phyloP scores from a whole-genome alignment of 2,113 vertebrate genomes.

The Gulo gulo region DNA sequence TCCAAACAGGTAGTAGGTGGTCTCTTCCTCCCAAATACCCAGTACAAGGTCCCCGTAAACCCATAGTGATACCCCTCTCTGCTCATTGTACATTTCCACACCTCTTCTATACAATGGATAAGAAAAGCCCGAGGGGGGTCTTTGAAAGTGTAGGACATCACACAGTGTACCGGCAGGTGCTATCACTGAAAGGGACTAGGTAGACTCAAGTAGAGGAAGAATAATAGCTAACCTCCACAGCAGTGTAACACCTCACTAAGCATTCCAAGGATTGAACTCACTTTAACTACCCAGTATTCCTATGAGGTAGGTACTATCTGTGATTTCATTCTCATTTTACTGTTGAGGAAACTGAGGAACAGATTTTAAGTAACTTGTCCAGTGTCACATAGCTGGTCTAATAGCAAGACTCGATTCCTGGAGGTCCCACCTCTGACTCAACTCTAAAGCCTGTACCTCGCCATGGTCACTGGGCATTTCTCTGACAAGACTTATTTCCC shows the following conservation, averaged over 20 bases:
- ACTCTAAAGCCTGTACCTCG: not conserved
- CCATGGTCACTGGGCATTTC: not conserved
- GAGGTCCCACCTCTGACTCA: not conserved
- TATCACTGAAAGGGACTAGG: not conserved
- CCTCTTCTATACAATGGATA: not conserved
- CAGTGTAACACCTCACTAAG: not conserved
- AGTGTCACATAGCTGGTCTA: not conserved
- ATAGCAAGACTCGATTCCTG: not conserved
- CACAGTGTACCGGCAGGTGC: not conserved
- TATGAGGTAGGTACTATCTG: not conserved
- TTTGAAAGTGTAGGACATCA: slow-evolving; percentile 48
- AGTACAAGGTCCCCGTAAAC: not conserved
- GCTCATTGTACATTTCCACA: not conserved
- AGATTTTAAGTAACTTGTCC: not conserved
- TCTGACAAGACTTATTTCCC: not conserved
- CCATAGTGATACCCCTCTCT: not conserved
- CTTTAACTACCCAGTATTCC: not conserved
- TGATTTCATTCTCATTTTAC: slow-evolving; percentile 25
- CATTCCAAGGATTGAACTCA: not conserved
- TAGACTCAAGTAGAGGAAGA: not conserved
- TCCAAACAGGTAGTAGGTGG: not conserved
- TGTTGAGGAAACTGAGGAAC: not conserved
- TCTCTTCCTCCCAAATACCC: not conserved
- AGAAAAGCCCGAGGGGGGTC: not conserved
- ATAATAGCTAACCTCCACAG: not conserved